phyloP scores from a whole-genome alignment of 92 coral and sea anemone genomes.

The Virgularia gustaviana region DNA sequence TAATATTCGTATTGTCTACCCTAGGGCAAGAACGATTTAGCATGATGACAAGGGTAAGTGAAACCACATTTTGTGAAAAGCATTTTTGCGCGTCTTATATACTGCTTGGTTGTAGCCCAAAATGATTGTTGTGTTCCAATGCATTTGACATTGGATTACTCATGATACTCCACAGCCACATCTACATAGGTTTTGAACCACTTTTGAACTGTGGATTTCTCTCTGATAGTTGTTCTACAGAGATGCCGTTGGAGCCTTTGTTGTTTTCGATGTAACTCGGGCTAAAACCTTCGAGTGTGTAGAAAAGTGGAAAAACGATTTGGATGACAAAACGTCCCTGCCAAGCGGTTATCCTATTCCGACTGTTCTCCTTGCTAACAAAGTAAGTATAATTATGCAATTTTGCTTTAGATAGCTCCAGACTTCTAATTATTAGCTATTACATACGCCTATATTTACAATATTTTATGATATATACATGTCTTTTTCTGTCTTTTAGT shows the following conservation, averaged over 20 bases:
- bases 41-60: slow-evolving; percentile 85
- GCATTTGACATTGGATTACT: background rate
- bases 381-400: slow-evolving; percentile 51
- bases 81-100: too few species aligned
- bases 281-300: slow-evolving; percentile 97
- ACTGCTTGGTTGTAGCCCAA: too few species aligned
- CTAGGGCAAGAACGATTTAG: slow-evolving; percentile 94
- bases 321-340: slow-evolving; percentile 74
- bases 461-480: background rate
- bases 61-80: too few species aligned
- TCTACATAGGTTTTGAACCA: background rate
- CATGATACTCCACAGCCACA: background rate
- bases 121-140: too few species aligned
- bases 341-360: slow-evolving; percentile 85
- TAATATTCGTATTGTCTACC: background rate
- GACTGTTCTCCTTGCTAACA: slow-evolving; percentile 82
- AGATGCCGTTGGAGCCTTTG: slow-evolving; percentile 93
- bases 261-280: slow-evolving; percentile 94
- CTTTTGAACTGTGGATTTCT: background rate
- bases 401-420: background rate
- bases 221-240: slow-evolving; percentile 78
- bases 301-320: slow-evolving; percentile 92
- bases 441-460: background rate
- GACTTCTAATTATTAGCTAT: background rate
- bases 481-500: slow-evolving; percentile 41